phyloP scores from a whole-genome alignment of 1,140 invertebrate genomes.

The Cataglyphis hispanica region DNA sequence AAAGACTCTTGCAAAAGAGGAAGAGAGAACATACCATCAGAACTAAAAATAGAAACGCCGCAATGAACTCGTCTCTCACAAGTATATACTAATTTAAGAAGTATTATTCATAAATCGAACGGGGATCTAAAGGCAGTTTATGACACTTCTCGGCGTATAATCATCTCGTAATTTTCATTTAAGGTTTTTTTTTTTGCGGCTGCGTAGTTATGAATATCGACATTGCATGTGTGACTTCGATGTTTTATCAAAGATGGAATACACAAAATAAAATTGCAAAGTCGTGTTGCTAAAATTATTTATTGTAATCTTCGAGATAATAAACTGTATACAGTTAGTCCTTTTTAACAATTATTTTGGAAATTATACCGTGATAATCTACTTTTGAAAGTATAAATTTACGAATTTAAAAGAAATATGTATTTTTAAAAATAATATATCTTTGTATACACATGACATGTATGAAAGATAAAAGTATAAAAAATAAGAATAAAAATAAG shows the following conservation, averaged over 20 bases:
- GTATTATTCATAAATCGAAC: constrained; percentile 72
- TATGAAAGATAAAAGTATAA: background rate
- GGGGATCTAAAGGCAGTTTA: constrained; percentile 15
- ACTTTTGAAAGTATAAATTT: background rate
- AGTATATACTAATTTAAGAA: constrained; percentile 67
- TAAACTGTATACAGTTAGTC: constrained; percentile 13
- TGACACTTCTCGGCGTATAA: constrained; percentile 40
- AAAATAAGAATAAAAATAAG: background rate
- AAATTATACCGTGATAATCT: background rate
- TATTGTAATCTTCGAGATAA: constrained; percentile 7
- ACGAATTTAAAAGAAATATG: background rate
- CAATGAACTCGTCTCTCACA: constrained; percentile 58
- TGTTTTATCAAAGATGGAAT: background rate
- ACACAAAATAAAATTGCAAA: constrained; percentile 16
- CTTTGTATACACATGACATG: background rate
- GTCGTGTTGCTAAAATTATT: constrained; percentile 20
- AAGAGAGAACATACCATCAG: constrained; percentile 25
- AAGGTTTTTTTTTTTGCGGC: constrained; percentile 25
- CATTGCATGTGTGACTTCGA: constrained; percentile 8
- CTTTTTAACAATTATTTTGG: constrained; percentile 2
- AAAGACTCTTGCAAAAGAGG: constrained; percentile 22
- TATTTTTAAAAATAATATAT: background rate
- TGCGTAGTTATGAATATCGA: constrained; percentile 57
- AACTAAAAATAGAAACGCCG: constrained; percentile 68
- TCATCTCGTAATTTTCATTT: constrained; percentile 70